Percentiles rank a stretch among this genome's conserved stretches.
Evolutionary conservation across 2,888 invertebrate genomes (phyloP).

Genomic region (Epinotia nisella): DNA sequence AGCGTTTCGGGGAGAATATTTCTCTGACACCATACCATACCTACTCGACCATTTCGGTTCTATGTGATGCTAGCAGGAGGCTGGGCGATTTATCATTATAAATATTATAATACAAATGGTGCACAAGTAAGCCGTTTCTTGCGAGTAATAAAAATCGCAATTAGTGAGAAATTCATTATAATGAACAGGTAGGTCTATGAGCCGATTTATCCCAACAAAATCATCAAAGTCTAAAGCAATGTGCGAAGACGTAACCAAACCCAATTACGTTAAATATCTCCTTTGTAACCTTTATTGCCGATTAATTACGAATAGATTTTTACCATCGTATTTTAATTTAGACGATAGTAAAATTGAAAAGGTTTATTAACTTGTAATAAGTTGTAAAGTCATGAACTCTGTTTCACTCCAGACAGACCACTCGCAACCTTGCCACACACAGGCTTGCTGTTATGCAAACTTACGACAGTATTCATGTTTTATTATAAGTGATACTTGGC

Average conservation of each 20-base stretch:
- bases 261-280: conserved; percentile 8
- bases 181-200: not conserved
- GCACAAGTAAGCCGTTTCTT: too few relatives aligned
- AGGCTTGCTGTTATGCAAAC: not conserved
- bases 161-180: not conserved
- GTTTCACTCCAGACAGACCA: conserved; percentile 36
- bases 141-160: not conserved
- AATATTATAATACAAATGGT: too few relatives aligned
- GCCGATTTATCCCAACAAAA: not conserved
- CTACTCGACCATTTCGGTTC: too few relatives aligned
- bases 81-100: too few relatives aligned
- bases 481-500: not conserved
- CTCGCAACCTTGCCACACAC: conserved; percentile 28
- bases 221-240: conserved; percentile 4
- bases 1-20: too few relatives aligned
- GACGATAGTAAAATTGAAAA: conserved; percentile 41
- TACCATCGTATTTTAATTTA: conserved; percentile 48
- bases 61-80: too few relatives aligned
- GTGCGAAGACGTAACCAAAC: conserved; percentile 1
- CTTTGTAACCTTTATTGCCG: conserved; percentile 23
- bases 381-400: conserved; percentile 47
- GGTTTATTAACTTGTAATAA: conserved; percentile 44
- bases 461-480: not conserved
- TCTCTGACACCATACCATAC: too few relatives aligned
- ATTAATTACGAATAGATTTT: conserved; percentile 46